Evolutionary conservation across 2,113 vertebrate genomes (phyloP).

Genomic region (Entelurus aequoreus): DNA sequence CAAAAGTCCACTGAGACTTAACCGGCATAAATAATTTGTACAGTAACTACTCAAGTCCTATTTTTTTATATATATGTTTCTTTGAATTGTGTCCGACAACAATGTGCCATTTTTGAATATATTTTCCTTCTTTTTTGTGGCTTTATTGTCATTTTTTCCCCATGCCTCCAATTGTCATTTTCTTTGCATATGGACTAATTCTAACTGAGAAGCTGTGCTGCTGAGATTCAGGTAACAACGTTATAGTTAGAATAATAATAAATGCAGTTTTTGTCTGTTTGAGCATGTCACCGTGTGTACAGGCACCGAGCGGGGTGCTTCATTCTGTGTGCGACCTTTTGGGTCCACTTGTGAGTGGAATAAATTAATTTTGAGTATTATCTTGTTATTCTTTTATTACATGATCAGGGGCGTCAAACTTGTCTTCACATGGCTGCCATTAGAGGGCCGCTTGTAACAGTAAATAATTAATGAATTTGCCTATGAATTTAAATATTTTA

Average conservation of each 20-base stretch:
- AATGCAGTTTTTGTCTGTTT: slow-evolving; percentile 34
- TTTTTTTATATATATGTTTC: slow-evolving; percentile 9
- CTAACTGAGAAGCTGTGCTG: slow-evolving; percentile 29
- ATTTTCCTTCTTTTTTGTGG: slow-evolving; percentile 42
- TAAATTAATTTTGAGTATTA: slow-evolving; percentile 62
- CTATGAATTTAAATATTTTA: too few relatives aligned
- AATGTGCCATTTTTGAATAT: slow-evolving; percentile 49
- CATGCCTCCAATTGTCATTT: slow-evolving; percentile 24
- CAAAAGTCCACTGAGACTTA: slow-evolving; percentile 9
- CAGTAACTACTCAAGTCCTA: slow-evolving; percentile 43
- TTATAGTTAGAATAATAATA: slow-evolving; percentile 25
- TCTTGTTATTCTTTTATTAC: background rate
- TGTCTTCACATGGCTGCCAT: too few relatives aligned
- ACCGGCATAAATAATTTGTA: slow-evolving; percentile 63
- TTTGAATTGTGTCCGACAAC: slow-evolving; percentile 6
- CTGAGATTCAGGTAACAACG: slow-evolving; percentile 38
- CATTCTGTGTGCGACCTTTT: slow-evolving; percentile 42
- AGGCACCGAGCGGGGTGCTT: slow-evolving; percentile 53
- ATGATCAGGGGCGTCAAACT: background rate
- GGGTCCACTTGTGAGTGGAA: slow-evolving; percentile 51
- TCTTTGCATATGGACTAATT: slow-evolving; percentile 28
- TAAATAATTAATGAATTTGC: too few relatives aligned
- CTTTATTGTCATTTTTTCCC: slow-evolving; percentile 24
- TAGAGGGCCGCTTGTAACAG: too few relatives aligned
- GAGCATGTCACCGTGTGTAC: slow-evolving; percentile 65